These are phyloP conservation scores for Pogoniulus pusillus DNA, from an alignment of 2,797 vertebrate species.

Conservation along the genomic window DNA sequence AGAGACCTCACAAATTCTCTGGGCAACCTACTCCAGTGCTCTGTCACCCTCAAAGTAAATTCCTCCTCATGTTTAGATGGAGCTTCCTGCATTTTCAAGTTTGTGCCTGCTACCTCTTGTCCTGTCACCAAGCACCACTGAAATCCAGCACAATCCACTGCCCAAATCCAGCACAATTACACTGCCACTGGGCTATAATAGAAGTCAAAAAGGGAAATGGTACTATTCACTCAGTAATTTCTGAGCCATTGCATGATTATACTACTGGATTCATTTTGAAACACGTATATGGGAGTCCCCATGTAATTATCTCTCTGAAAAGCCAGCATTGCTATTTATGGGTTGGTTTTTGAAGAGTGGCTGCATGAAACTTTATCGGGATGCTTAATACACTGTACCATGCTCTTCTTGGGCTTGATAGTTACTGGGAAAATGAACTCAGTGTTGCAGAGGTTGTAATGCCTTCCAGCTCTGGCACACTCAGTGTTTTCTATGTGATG, in stretches of 20 bases:
- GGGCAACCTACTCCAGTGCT: too few species aligned
- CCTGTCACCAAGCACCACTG: too few species aligned
- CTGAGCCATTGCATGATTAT: not conserved
- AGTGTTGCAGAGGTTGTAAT: not conserved
- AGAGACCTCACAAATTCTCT: too few species aligned
- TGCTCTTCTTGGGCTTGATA: not conserved
- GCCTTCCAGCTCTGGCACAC: not conserved
- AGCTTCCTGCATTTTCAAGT: too few species aligned
- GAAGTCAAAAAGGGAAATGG: not conserved
- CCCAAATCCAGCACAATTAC: not conserved
- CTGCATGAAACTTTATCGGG: not conserved
- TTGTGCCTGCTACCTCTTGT: too few species aligned
- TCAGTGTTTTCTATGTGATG: not conserved
- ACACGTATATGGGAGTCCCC: not conserved
- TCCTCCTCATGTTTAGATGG: too few species aligned
- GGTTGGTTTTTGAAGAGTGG: not conserved
- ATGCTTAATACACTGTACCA: not conserved
- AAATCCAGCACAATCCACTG: too few species aligned
- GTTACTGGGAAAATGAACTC: not conserved
- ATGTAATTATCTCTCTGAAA: conserved; percentile 25
- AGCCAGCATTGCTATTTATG: not conserved
- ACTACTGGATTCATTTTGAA: conserved; percentile 1
- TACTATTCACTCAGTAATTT: not conserved
- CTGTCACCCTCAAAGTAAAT: too few species aligned
- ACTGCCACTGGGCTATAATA: not conserved